Conservation (phyloP, 2,888 invertebrate species). For the Noctua pronuba region DNA sequence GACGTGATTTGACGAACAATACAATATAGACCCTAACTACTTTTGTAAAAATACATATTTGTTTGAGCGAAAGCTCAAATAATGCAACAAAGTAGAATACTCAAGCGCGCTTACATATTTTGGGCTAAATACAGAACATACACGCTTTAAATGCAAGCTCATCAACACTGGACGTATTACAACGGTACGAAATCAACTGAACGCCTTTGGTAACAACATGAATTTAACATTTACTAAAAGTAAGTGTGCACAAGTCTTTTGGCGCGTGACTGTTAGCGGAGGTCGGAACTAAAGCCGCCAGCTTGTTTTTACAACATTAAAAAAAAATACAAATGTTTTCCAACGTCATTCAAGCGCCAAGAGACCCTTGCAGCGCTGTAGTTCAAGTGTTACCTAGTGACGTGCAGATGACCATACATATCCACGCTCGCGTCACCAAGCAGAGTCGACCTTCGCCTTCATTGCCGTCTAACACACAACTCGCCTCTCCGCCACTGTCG, state of each 20-base stretch:
- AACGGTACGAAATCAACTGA: not conserved
- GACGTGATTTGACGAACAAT: not conserved
- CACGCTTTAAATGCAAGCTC: constrained; percentile 28
- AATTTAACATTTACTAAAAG: not conserved
- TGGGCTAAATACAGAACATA: not conserved
- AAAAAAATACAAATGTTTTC: not conserved
- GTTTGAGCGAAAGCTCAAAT: constrained; percentile 5
- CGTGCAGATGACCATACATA: not conserved
- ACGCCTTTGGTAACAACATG: constrained; percentile 3
- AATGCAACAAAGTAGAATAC: constrained; percentile 9
- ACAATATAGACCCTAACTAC: constrained; percentile 30
- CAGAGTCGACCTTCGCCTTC: not conserved
- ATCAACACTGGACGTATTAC: constrained; percentile 37
- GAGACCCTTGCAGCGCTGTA: not conserved
- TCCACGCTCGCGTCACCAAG: not conserved
- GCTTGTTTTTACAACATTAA: not conserved
- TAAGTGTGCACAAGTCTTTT: not conserved
- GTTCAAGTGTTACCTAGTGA: not conserved
- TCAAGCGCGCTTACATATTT: constrained; percentile 8
- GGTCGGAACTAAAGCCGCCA: not conserved
- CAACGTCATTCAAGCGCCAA: not conserved
- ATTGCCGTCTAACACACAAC: constrained; percentile 9
- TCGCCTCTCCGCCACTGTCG: constrained; percentile 12
- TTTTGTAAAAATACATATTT: constrained; percentile 5
- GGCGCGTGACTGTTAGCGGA: not conserved